phyloP scores from a whole-genome alignment of 2,797 vertebrate species.

The Eleutherodactylus coqui region DNA sequence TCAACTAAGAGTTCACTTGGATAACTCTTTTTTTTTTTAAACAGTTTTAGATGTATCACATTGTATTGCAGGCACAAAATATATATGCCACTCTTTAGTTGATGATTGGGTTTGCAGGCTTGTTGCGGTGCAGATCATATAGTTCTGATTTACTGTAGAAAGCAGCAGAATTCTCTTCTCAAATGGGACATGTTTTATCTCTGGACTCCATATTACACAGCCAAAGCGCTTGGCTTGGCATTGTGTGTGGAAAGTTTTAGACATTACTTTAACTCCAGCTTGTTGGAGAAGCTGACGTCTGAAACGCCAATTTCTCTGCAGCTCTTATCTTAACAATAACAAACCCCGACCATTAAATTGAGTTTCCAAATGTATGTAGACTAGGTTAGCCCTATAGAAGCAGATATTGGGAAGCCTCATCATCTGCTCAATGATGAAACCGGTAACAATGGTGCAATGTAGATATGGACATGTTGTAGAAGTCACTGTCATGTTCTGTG shows the following conservation, averaged over 20 bases:
- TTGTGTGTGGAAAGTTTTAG: slow-evolving; percentile 69
- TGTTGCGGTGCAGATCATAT: not conserved
- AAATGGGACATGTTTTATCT: slow-evolving; percentile 57
- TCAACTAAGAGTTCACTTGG: too few relatives aligned
- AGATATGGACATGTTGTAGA: not conserved
- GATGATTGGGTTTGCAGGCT: not conserved
- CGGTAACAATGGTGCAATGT: not conserved
- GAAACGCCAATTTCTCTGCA: slow-evolving; percentile 49
- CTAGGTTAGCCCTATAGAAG: slow-evolving; percentile 49
- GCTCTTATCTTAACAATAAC: slow-evolving; percentile 60
- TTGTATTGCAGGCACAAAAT: not conserved
- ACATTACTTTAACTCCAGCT: slow-evolving; percentile 65
- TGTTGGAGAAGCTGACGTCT: slow-evolving; percentile 68
- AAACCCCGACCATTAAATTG: slow-evolving; percentile 45
- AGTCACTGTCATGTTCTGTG: not conserved
- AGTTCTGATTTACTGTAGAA: not conserved
- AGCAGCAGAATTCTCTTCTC: slow-evolving; percentile 56
- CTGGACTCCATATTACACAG: slow-evolving; percentile 56
- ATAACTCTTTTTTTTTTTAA: too few relatives aligned
- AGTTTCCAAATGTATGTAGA: slow-evolving; percentile 46
- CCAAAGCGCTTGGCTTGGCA: slow-evolving; percentile 68
- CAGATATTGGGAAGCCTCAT: not conserved
- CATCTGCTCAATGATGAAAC: not conserved
- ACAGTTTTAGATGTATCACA: not conserved
- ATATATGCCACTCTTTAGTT: not conserved